Percentiles rank a stretch among this genome's conserved stretches.
Conservation (phyloP, 2,113 vertebrate genomes). For the Takifugu bimaculatus region DNA sequence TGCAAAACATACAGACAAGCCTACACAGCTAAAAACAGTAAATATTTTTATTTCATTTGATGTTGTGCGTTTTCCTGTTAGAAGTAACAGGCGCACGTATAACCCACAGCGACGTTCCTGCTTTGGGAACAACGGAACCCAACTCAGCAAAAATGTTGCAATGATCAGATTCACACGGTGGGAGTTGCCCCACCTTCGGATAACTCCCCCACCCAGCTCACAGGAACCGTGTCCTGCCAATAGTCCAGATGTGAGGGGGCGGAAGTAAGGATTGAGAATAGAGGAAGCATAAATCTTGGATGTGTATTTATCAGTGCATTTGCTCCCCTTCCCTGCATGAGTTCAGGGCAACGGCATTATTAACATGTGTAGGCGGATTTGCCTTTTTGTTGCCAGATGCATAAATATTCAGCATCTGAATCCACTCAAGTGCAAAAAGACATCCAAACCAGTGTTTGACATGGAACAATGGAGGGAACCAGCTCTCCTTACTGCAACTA, state of each 20-base stretch:
- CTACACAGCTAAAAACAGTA: too few species aligned
- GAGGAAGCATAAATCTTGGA: not conserved
- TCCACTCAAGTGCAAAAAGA: slow-evolving; percentile 29
- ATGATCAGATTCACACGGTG: slow-evolving; percentile 33
- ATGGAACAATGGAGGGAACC: not conserved
- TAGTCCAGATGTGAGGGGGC: slow-evolving; percentile 72
- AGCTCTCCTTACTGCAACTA: not conserved
- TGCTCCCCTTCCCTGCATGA: slow-evolving; percentile 25
- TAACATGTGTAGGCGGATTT: slow-evolving; percentile 42
- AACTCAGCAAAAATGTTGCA: slow-evolving; percentile 13
- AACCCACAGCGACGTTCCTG: not conserved
- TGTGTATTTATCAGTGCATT: slow-evolving; percentile 11
- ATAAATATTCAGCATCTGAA: slow-evolving; percentile 36
- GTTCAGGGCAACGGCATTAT: slow-evolving; percentile 47
- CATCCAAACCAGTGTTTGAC: not conserved
- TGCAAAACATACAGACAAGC: not conserved
- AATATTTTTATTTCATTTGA: too few species aligned
- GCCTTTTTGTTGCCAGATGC: not conserved
- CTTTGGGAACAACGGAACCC: slow-evolving; percentile 1
- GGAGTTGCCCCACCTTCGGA: slow-evolving; percentile 51
- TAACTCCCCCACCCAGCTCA: slow-evolving; percentile 40
- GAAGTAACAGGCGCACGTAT: not conserved
- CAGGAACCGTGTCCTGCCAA: slow-evolving; percentile 60
- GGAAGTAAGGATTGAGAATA: slow-evolving; percentile 34
- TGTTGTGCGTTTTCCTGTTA: too few species aligned